Conservation (phyloP, 1,140 invertebrate species). For the Brachionus manjavacas region DNA sequence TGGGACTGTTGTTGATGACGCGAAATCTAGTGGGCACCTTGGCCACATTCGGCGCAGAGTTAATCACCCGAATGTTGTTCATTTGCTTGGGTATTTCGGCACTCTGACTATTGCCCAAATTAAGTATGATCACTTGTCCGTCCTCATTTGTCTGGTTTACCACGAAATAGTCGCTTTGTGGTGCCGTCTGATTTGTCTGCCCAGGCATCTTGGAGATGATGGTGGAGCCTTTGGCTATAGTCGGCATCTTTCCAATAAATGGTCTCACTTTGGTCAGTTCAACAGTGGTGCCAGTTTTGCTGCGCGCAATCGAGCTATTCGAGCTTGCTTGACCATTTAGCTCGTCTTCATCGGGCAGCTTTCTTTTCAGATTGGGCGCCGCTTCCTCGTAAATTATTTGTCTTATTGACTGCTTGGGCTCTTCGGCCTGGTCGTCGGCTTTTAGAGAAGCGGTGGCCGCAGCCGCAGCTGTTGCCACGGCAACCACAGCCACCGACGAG, state of each 20-base stretch:
- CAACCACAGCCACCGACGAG: not conserved
- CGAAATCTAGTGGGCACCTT: not conserved
- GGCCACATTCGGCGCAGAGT: not conserved
- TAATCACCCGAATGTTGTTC: constrained; percentile 15
- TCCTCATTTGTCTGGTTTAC: not conserved
- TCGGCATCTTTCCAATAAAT: not conserved
- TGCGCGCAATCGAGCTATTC: not conserved
- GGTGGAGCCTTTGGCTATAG: not conserved
- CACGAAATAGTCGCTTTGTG: not conserved
- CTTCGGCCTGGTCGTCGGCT: not conserved
- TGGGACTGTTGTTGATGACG: not conserved
- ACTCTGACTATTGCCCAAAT: not conserved
- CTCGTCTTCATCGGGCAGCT: not conserved
- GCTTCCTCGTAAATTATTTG: not conserved
- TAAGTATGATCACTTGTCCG: constrained; percentile 15
- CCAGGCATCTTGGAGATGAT: not conserved
- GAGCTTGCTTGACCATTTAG: too few species aligned
- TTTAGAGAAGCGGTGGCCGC: not conserved
- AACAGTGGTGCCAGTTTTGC: constrained; percentile 29
- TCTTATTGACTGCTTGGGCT: not conserved
- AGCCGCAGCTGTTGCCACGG: constrained; percentile 12
- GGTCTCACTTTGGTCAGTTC: constrained; percentile 37
- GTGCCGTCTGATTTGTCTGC: not conserved
- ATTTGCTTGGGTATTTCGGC: not conserved
- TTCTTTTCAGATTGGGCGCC: not conserved